Evolutionary conservation across 2,113 vertebrate genomes (phyloP), one percentile per base, ranked within the genome.

Genomic region (Beaufortia kweichowensis): DNA sequence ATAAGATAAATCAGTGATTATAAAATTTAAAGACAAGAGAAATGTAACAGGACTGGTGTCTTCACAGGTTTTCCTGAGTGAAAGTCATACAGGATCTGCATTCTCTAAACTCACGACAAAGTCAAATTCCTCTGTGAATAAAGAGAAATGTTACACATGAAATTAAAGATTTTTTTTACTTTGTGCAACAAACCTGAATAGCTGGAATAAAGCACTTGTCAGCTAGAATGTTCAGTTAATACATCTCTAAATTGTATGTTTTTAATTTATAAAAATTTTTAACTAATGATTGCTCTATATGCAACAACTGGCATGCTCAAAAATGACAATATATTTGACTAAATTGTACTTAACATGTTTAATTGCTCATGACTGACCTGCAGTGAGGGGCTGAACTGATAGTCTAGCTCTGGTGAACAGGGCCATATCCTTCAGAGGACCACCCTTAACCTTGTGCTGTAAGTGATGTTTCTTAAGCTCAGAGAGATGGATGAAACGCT

Each of bases 31-130:
- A 31, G 1, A 41, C 7, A 24, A 63, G 11, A 21, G 28, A 69
- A 55, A 33, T 29, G 0, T 69, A 33, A 55, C 4, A 17, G 35
- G 12, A 26, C 15, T 19, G 48, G 31, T n/a, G 50, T 56, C 64
- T 9, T 24, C 33, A 59, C 7, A 2, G 72, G 43, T 35, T 55
- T 63, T 12, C 26, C 46, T 26, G 53, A 35, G 1, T 41, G 76
- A 41, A 81, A 26, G 53, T 70, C 63, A 78, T 82, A 86, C 82
- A 17, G 89, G 88, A 35, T 93, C 89, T 82, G 92, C 75, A 48
- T 95, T 92, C 86, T 99, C 96, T 87, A 98, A 89, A 84, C 91
- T 93, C 87, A 95, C 82, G 81, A 98, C 84, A 84, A 96, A 99
- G 60, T 96, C 92, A 91, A 96, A 99, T 84, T 97, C 93, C 82